phyloP scores from a whole-genome alignment of 2,888 invertebrate genomes.

The Lepidochrysops patricia region DNA sequence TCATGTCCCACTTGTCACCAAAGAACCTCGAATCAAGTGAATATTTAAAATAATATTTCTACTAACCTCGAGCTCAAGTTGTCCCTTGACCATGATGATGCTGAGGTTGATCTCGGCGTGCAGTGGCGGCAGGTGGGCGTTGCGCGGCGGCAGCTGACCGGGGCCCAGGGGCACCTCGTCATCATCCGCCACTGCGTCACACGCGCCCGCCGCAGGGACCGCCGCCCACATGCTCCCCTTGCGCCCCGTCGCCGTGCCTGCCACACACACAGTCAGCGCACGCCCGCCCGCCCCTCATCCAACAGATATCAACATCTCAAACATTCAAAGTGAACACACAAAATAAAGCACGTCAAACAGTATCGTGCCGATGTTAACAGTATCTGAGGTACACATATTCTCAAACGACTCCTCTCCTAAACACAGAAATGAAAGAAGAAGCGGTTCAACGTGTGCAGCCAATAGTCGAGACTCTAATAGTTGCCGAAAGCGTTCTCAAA shows the following conservation, averaged over 20 bases:
- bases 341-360: constrained; percentile 72
- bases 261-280: constrained; percentile 33
- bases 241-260: constrained; percentile 72
- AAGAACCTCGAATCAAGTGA: too few species aligned
- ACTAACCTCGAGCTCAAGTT: constrained; percentile 87
- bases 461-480: constrained; percentile 70
- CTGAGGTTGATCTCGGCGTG: constrained; percentile 91
- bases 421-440: constrained; percentile 72
- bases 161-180: constrained; percentile 80
- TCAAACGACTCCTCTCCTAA: constrained; percentile 56
- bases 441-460: constrained; percentile 70
- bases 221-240: constrained; percentile 74
- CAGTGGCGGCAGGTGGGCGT: constrained; percentile 79
- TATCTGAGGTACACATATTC: constrained; percentile 49
- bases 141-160: constrained; percentile 86
- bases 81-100: constrained; percentile 92
- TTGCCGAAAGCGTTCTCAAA: constrained; percentile 64
- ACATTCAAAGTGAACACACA: constrained; percentile 67
- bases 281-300: constrained; percentile 25
- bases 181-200: constrained; percentile 50
- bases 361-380: constrained; percentile 68
- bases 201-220: constrained; percentile 61
- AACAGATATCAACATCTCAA: constrained; percentile 56
- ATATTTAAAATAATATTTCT: too few species aligned
- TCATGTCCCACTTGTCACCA: too few species aligned